phyloP scores from a whole-genome alignment of 2,113 vertebrate genomes.

The Brevimyrus niger region DNA sequence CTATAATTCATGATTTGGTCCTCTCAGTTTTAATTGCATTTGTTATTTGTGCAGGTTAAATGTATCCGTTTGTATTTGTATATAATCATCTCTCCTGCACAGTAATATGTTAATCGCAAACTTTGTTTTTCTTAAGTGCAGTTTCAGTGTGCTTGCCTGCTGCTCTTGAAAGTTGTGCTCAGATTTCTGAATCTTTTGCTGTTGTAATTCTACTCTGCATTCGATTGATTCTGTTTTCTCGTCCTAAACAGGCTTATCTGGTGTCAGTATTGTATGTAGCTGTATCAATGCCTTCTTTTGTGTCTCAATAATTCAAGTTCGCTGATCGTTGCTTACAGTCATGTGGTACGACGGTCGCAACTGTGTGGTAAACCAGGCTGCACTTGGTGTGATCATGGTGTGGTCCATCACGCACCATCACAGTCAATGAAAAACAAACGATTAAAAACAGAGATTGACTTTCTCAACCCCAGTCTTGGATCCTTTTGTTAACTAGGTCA shows the following conservation, averaged over 20 bases:
- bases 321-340: background rate
- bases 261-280: background rate
- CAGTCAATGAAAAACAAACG: background rate
- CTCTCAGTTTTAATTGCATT: background rate
- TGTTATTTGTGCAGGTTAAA: background rate
- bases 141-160: background rate
- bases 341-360: background rate
- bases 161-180: background rate
- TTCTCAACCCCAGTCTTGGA: background rate
- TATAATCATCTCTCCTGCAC: background rate
- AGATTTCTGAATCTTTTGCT: background rate
- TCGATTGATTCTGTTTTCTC: background rate
- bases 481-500: background rate
- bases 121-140: background rate
- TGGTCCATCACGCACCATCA: background rate
- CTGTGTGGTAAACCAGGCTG: background rate
- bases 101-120: background rate
- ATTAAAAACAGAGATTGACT: background rate
- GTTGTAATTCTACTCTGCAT: background rate
- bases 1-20: background rate
- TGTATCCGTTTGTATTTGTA: background rate
- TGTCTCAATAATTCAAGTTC: background rate
- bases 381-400: background rate
- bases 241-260: background rate
- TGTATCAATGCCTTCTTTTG: background rate